phyloP scores from a whole-genome alignment of 1,140 invertebrate species.

The Cotesia vestalis region DNA sequence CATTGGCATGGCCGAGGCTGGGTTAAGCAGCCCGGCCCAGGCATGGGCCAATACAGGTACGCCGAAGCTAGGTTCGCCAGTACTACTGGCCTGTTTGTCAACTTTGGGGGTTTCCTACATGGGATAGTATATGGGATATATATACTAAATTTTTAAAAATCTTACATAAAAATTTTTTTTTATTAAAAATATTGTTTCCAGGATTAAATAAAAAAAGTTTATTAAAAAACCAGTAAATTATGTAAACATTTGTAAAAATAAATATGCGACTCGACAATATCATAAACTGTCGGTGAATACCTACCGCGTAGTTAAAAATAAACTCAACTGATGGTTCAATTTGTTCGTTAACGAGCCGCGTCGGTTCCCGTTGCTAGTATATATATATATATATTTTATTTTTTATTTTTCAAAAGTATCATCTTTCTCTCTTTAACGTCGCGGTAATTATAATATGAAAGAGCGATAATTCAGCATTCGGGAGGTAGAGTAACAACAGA shows the following conservation, averaged over 20 bases:
- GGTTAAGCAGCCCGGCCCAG: no score
- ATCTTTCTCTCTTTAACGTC: not conserved
- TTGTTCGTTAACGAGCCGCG: slow-evolving; percentile 34
- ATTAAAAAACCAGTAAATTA: not conserved
- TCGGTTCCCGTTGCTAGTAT: slow-evolving; percentile 17
- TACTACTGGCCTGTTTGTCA: no score
- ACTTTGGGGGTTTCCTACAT: no score
- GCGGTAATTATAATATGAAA: slow-evolving; percentile 33
- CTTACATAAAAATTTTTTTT: no score
- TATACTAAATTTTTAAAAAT: no score
- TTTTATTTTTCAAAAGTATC: slow-evolving; percentile 3
- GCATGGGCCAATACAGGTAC: no score
- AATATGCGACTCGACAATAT: not conserved
- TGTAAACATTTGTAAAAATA: not conserved
- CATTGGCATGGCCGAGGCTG: no score
- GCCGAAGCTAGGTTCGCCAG: no score
- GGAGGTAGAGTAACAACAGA: slow-evolving; percentile 7
- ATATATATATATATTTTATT: not conserved
- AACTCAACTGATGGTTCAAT: slow-evolving; percentile 29
- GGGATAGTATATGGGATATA: no score
- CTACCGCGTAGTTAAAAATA: slow-evolving; percentile 28
- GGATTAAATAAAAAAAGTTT: not conserved
- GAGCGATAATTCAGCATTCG: slow-evolving; percentile 24
- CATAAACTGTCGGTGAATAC: slow-evolving; percentile 3
- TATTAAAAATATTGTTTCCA: no score